Percentiles rank a stretch among this genome's conserved stretches.
These are phyloP conservation scores for Nasonia longicornis DNA, from an alignment of 1,140 invertebrate species.

Conservation along the genomic window DNA sequence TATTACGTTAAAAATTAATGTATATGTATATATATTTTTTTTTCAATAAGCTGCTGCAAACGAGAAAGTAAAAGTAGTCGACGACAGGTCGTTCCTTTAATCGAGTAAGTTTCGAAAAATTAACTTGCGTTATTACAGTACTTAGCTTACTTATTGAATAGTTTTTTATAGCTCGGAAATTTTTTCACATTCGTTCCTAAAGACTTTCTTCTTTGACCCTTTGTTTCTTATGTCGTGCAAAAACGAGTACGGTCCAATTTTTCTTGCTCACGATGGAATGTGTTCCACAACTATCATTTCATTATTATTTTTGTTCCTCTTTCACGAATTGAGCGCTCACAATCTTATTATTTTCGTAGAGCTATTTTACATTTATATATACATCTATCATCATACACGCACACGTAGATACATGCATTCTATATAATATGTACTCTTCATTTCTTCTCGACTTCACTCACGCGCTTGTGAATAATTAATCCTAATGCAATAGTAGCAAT, in stretches of 20 bases:
- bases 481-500: slow-evolving; percentile 48
- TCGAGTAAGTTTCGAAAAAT: slow-evolving; percentile 28
- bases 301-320: slow-evolving; percentile 26
- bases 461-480: slow-evolving; percentile 51
- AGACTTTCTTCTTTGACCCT: slow-evolving; percentile 11
- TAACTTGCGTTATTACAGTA: slow-evolving; percentile 31
- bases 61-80: slow-evolving; percentile 8
- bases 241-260: slow-evolving; percentile 25
- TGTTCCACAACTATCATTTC: slow-evolving; percentile 35
- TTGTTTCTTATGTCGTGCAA: slow-evolving; percentile 1
- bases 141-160: slow-evolving; percentile 42
- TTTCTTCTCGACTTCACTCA: slow-evolving; percentile 50
- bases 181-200: slow-evolving; percentile 14
- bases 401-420: slow-evolving; percentile 51
- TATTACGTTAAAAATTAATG: slow-evolving; percentile 17
- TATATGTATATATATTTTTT: neutral
- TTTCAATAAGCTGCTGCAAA: slow-evolving; percentile 20
- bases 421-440: slow-evolving; percentile 55
- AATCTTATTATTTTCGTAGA: slow-evolving; percentile 52
- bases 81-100: neutral
- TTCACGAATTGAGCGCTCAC: slow-evolving; percentile 47
- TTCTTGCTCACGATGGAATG: slow-evolving; percentile 47
- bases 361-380: slow-evolving; percentile 60
- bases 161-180: slow-evolving; percentile 33
- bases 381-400: slow-evolving; percentile 54